Conservation (phyloP, 2,888 invertebrate genomes). For the Tineola bisselliella region DNA sequence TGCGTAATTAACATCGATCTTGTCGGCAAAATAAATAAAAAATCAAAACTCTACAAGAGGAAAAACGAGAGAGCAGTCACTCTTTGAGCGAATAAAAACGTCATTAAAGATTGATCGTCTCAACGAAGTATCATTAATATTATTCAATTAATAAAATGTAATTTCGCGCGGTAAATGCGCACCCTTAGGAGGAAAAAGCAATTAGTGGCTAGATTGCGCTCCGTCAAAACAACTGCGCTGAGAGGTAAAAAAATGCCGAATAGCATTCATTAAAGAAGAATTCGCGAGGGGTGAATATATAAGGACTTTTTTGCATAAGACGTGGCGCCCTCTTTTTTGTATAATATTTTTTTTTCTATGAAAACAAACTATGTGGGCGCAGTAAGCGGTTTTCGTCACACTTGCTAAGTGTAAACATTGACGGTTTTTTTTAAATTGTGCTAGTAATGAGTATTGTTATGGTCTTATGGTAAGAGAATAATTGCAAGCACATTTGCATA, state of each 20-base stretch:
- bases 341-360: conserved; percentile 42
- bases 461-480: conserved; percentile 61
- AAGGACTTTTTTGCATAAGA: conserved; percentile 67
- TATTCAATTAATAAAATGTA: conserved; percentile 69
- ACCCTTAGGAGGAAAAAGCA: conserved; percentile 66
- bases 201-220: conserved; percentile 68
- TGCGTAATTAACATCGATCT: conserved; percentile 63
- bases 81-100: conserved; percentile 61
- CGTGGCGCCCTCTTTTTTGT: conserved; percentile 56
- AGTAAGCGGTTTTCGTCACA: conserved; percentile 65
- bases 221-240: conserved; percentile 67
- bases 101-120: conserved; percentile 64
- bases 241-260: conserved; percentile 49
- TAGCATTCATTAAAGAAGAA: conserved; percentile 64
- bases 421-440: conserved; percentile 63
- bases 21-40: conserved; percentile 23
- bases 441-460: conserved; percentile 62
- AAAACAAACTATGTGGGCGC: conserved; percentile 65
- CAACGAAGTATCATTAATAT: conserved; percentile 65
- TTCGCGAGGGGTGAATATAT: conserved; percentile 67
- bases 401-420: conserved; percentile 50
- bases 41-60: conserved; percentile 34
- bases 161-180: conserved; percentile 54
- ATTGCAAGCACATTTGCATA: conserved; percentile 61
- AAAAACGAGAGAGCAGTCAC: conserved; percentile 45